Percentiles rank a stretch among this genome's conserved stretches.
These are phyloP conservation scores for Natrix natrix DNA, from an alignment of 2,797 vertebrate species.

Conservation along the genomic window DNA sequence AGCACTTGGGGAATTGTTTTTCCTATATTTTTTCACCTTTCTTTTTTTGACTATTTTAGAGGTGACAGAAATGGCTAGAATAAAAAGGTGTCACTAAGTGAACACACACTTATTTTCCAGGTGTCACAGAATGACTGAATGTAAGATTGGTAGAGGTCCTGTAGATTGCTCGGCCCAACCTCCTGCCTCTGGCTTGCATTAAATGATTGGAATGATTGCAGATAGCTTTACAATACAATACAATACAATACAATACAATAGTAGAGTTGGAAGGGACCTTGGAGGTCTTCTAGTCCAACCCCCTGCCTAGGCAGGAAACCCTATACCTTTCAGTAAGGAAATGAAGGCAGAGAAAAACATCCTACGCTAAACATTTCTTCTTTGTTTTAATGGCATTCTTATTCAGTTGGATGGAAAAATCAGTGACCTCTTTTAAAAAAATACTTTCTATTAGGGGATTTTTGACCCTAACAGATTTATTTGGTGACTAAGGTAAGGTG, in stretches of 20 bases:
- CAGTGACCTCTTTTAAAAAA: no score
- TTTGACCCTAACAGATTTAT: no score
- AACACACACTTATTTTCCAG: background rate
- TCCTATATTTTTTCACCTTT: slow-evolving; percentile 4
- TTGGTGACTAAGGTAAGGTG: no score
- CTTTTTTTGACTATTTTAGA: background rate
- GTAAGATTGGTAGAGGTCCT: background rate
- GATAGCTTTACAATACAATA: no score
- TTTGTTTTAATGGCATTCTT: background rate
- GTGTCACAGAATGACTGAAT: background rate
- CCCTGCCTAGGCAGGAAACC: no score
- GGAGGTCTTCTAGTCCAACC: no score
- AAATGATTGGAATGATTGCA: background rate
- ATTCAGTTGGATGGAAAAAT: background rate
- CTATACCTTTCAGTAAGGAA: background rate
- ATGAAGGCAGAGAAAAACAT: background rate
- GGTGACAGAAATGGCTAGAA: background rate
- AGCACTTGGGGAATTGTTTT: background rate
- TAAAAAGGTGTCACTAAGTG: slow-evolving; percentile 3
- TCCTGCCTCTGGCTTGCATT: background rate
- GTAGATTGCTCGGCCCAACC: background rate
- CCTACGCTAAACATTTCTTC: background rate
- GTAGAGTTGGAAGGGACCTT: no score
- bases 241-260: no score
- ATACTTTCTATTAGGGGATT: no score